Conservation (phyloP, 2,113 vertebrate species). For the Haplotaxodon microlepis region DNA sequence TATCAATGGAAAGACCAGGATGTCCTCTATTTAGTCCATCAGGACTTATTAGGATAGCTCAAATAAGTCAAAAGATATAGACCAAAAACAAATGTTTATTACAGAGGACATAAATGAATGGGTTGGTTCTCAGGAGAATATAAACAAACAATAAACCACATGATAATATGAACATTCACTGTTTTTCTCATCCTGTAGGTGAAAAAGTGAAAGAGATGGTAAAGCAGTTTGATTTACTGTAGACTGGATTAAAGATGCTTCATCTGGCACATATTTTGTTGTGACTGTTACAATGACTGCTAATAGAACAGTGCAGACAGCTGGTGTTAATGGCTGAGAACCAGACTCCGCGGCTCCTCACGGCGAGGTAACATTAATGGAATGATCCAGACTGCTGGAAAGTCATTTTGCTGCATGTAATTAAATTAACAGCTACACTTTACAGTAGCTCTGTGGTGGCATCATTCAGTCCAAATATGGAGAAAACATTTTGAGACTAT, state of each 20-base stretch:
- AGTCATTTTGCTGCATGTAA: neutral
- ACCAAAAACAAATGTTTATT: neutral
- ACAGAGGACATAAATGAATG: neutral
- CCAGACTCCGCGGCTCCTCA: conserved; percentile 7
- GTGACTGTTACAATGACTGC: neutral
- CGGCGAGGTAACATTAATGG: neutral
- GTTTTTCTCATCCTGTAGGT: neutral
- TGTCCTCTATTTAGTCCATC: neutral
- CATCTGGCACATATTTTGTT: neutral
- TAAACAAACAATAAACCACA: neutral
- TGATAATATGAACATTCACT: neutral
- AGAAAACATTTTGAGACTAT: neutral
- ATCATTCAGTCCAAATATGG: neutral
- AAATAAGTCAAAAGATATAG: neutral
- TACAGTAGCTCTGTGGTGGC: neutral
- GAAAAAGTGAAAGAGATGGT: neutral
- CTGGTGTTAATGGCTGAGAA: conserved; percentile 12
- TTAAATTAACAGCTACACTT: neutral
- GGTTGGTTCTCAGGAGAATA: neutral
- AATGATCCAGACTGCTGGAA: neutral
- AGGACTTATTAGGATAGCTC: neutral
- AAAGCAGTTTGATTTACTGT: neutral
- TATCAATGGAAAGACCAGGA: neutral
- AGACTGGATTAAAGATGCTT: neutral
- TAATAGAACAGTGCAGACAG: conserved; percentile 2